Conservation (phyloP, 23 tunicate species). For the Diplosoma virens region DNA sequence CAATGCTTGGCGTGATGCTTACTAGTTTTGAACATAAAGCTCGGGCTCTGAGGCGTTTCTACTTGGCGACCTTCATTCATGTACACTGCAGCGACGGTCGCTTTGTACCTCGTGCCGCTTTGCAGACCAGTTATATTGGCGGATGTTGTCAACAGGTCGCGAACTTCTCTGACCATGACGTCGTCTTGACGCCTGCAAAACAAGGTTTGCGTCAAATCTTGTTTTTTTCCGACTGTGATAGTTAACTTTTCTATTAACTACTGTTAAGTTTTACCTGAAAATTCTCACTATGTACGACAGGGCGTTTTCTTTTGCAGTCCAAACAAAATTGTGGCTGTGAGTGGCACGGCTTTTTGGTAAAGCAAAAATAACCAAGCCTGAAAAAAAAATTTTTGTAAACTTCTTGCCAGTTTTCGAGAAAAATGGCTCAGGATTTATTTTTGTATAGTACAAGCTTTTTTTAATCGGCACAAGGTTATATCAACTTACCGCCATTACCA, state of each 20-base stretch:
- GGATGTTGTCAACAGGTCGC: not conserved
- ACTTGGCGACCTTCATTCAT: not conserved
- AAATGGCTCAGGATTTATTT: no score
- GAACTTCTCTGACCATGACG: not conserved
- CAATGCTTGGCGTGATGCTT: no score
- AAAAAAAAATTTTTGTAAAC: no score
- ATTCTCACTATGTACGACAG: not conserved
- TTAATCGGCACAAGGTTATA: no score
- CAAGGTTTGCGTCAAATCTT: no score
- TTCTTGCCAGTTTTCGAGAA: no score
- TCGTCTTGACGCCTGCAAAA: not conserved
- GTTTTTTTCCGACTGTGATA: no score
- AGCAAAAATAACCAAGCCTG: no score
- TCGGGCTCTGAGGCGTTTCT: not conserved
- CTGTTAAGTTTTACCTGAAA: no score
- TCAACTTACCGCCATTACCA: no score
- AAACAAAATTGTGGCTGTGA: not conserved
- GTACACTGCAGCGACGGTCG: constrained; percentile 28
- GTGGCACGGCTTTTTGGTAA: not conserved
- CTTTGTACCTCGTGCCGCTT: not conserved
- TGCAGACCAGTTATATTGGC: constrained; percentile 9
- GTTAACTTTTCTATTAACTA: no score
- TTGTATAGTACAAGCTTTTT: no score
- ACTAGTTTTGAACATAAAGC: not conserved
- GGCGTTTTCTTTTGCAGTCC: not conserved